These are phyloP conservation scores for Kryptopterus vitreolus DNA, from an alignment of 2,797 vertebrate species.

Conservation along the genomic window DNA sequence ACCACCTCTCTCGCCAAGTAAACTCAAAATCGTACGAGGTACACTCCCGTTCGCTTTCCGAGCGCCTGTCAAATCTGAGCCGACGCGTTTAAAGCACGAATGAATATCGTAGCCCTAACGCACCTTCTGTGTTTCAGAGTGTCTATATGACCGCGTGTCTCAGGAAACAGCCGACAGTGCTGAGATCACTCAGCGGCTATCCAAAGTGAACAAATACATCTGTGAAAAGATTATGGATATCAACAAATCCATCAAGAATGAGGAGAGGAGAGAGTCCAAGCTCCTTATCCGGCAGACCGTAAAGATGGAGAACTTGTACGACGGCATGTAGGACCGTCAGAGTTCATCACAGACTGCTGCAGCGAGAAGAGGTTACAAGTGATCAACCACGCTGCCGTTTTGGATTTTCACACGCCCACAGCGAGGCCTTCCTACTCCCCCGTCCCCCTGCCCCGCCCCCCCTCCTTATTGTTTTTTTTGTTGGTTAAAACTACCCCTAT, in stretches of 20 bases:
- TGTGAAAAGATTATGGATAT: slow-evolving; percentile 99
- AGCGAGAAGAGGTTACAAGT: slow-evolving; percentile 59
- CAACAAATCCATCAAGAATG: slow-evolving; percentile 99
- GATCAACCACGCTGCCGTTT: slow-evolving; percentile 61
- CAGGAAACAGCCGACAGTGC: slow-evolving; percentile 98
- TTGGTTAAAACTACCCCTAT: slow-evolving; percentile 16
- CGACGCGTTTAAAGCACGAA: neutral
- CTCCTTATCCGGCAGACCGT: slow-evolving; percentile 83
- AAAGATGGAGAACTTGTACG: slow-evolving; percentile 84
- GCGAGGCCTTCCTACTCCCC: slow-evolving; percentile 51
- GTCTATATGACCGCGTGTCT: slow-evolving; percentile 98
- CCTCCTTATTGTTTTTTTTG: slow-evolving; percentile 5
- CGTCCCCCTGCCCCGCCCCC: too few relatives aligned
- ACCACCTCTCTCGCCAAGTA: slow-evolving; percentile 96
- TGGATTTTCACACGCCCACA: slow-evolving; percentile 60
- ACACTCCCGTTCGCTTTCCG: slow-evolving; percentile 50
- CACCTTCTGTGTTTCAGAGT: slow-evolving; percentile 77
- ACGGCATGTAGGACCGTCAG: slow-evolving; percentile 73
- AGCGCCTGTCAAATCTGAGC: too few relatives aligned
- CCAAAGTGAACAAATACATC: slow-evolving; percentile 99
- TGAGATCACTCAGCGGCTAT: slow-evolving; percentile 98
- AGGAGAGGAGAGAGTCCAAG: slow-evolving; percentile 98
- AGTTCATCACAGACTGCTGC: slow-evolving; percentile 62
- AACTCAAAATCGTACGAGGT: slow-evolving; percentile 98
- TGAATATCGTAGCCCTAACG: neutral